Conservation (phyloP, 2,888 invertebrate genomes). For the Rotaria magnacalcarata region DNA sequence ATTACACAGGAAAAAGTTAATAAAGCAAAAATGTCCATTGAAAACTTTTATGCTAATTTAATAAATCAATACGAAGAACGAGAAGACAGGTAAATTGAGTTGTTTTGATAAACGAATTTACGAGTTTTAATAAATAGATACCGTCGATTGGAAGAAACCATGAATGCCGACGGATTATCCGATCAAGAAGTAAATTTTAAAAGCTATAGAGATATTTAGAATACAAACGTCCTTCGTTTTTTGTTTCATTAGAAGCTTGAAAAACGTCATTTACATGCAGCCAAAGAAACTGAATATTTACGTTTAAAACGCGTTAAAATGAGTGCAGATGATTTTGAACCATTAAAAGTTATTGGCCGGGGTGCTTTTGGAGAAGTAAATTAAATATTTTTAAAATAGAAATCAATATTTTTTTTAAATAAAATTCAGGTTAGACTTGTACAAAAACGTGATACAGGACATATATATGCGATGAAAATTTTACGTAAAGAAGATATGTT, state of each 20-base stretch:
- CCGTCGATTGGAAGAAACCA: conserved; percentile 84
- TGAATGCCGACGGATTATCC: conserved; percentile 87
- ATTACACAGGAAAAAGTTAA: conserved; percentile 91
- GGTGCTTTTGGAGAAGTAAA: conserved; percentile 63
- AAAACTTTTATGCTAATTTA: conserved; percentile 98
- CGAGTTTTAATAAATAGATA: conserved; percentile 53
- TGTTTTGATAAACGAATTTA: neutral
- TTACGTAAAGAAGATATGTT: conserved; percentile 96
- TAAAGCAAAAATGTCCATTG: conserved; percentile 92
- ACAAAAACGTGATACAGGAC: conserved; percentile 98
- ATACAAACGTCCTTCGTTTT: conserved; percentile 43
- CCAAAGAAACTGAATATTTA: conserved; percentile 96
- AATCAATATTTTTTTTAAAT: neutral
- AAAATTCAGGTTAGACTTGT: conserved; percentile 74
- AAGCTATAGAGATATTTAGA: neutral
- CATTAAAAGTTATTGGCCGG: conserved; percentile 75
- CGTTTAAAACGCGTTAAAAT: conserved; percentile 87
- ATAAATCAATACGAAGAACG: conserved; percentile 89
- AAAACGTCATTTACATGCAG: conserved; percentile 86
- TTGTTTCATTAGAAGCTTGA: conserved; percentile 70
- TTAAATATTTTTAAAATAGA: neutral
- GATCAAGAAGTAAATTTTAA: conserved; percentile 70
- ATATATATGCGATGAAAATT: conserved; percentile 99
- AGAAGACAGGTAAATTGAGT: conserved; percentile 33
- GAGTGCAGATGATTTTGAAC: conserved; percentile 95